phyloP scores from a whole-genome alignment of 2,888 invertebrate genomes.

The Erpobdella octoculata region DNA sequence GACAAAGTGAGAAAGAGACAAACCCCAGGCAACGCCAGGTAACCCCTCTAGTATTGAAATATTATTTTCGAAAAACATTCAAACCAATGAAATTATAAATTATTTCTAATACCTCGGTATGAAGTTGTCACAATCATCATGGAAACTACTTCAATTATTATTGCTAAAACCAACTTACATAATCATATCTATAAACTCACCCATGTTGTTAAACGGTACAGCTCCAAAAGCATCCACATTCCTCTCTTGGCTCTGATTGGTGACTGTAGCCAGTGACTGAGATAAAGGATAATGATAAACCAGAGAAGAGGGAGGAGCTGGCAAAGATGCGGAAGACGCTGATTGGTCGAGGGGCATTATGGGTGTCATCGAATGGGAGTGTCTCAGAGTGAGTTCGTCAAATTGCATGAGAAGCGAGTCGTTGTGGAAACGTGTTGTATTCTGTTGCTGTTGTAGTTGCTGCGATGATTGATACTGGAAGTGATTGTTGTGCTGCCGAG shows the following conservation, averaged over 20 bases:
- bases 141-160: no score
- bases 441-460: not conserved
- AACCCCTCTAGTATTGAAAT: no score
- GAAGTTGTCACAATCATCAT: no score
- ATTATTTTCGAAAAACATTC: no score
- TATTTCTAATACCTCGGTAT: no score
- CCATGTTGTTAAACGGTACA: not conserved
- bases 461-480: not conserved
- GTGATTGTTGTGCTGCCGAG: no score
- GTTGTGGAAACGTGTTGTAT: not conserved
- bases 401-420: not conserved
- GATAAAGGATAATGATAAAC: not conserved
- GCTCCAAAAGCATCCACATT: constrained; percentile 7
- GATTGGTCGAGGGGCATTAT: not conserved
- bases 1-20: no score
- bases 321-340: not conserved
- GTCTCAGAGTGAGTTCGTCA: constrained; percentile 2
- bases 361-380: not conserved
- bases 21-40: no score
- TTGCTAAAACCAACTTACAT: not conserved
- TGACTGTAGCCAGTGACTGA: not conserved
- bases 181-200: not conserved
- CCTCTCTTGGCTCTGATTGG: no score
- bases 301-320: not conserved
- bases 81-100: no score